These are phyloP conservation scores for Chascanopsetta lugubris DNA, from an alignment of 2,113 vertebrate species.

Conservation along the genomic window DNA sequence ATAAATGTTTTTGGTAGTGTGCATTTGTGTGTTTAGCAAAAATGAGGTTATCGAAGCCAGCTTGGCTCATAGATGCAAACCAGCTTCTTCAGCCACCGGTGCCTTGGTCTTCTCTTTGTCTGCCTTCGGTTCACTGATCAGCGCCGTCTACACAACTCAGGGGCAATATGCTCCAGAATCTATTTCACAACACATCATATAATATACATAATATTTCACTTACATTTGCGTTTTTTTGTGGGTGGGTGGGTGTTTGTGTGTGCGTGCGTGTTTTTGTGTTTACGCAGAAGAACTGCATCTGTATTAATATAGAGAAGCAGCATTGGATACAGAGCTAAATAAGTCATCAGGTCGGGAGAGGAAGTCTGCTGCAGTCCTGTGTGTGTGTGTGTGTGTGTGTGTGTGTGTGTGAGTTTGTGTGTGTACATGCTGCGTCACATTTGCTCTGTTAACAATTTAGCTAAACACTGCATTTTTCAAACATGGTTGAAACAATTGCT, in stretches of 20 bases:
- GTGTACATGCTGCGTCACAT: background rate
- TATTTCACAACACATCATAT: too few species aligned
- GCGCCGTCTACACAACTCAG: too few species aligned
- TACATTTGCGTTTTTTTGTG: background rate
- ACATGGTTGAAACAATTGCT: too few species aligned
- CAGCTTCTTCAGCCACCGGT: too few species aligned
- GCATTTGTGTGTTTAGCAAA: too few species aligned
- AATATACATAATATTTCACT: too few species aligned
- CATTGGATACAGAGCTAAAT: slow-evolving; percentile 31
- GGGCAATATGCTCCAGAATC: too few species aligned
- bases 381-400: slow-evolving; percentile 24
- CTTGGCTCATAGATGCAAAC: too few species aligned
- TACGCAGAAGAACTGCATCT: slow-evolving; percentile 20
- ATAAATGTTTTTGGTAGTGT: slow-evolving; percentile 11
- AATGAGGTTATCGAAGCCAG: too few species aligned
- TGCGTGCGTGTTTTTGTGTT: background rate
- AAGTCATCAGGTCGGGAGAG: slow-evolving; percentile 59
- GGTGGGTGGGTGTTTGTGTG: slow-evolving; percentile 2
- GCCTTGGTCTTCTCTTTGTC: too few species aligned
- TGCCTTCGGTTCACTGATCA: too few species aligned
- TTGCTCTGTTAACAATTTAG: slow-evolving; percentile 20
- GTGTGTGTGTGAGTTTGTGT: slow-evolving; percentile 28
- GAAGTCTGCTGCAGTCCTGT: slow-evolving; percentile 28
- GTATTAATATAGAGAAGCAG: slow-evolving; percentile 34
- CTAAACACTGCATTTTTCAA: background rate